Conservation (phyloP, 2,113 vertebrate species). For the Tretioscincus oriximinensis region DNA sequence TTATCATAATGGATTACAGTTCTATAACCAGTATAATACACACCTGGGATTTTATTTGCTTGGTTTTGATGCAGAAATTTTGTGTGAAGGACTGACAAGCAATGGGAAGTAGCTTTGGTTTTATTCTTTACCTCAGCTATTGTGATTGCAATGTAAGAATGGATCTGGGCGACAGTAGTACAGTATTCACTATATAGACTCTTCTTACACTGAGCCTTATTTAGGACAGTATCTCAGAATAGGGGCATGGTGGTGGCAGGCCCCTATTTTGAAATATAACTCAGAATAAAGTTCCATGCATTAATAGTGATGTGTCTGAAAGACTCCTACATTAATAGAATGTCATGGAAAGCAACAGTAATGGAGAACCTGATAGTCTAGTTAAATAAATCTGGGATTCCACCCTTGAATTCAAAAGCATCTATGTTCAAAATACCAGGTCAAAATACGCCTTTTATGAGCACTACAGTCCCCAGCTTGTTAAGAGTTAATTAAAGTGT, state of each 20-base stretch:
- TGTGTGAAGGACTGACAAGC: constrained; percentile 34
- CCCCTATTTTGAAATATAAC: too few species aligned
- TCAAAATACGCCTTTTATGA: not conserved
- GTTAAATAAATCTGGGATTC: not conserved
- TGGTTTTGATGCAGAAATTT: constrained; percentile 43
- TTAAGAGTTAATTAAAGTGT: not conserved
- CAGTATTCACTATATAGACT: not conserved
- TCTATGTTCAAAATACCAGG: too few species aligned
- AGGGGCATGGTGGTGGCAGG: too few species aligned
- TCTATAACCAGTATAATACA: not conserved
- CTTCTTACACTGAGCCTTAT: not conserved
- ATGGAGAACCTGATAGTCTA: not conserved
- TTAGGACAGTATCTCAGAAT: too few species aligned
- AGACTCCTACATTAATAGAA: not conserved
- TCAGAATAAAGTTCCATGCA: too few species aligned
- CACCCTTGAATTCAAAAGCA: not conserved
- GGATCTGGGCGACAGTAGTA: not conserved
- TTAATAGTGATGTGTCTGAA: not conserved
- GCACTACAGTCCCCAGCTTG: not conserved
- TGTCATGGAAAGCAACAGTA: not conserved
- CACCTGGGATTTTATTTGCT: constrained; percentile 31
- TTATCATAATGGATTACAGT: not conserved
- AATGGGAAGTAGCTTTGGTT: constrained; percentile 23
- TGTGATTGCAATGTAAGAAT: not conserved
- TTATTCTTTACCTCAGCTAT: not conserved